Conservation (phyloP, 2,888 invertebrate genomes). For the Cheilosia pagana region DNA sequence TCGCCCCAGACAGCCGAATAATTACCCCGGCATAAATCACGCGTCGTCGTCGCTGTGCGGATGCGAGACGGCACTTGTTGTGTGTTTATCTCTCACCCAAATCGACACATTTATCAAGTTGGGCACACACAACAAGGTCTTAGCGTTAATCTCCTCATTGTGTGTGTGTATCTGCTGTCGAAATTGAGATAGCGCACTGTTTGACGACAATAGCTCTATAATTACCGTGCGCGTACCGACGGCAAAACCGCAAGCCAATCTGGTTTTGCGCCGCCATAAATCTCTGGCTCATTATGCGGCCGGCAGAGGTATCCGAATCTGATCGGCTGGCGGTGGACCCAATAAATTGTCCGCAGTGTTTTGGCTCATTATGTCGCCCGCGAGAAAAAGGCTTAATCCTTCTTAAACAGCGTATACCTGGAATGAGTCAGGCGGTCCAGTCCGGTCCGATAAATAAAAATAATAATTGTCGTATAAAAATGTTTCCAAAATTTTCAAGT, state of each 20-base stretch:
- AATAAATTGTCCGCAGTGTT: conserved; percentile 75
- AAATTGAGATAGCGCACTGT: conserved; percentile 71
- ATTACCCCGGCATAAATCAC: conserved; percentile 71
- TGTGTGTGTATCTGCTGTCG: conserved; percentile 70
- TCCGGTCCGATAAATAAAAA: conserved; percentile 75
- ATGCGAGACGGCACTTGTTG: conserved; percentile 71
- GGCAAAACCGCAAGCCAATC: conserved; percentile 57
- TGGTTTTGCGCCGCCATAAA: conserved; percentile 66
- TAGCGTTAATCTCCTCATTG: conserved; percentile 71
- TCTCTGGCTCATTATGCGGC: conserved; percentile 67
- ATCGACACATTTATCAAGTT: conserved; percentile 73
- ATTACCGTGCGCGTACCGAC: conserved; percentile 58
- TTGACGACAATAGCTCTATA: conserved; percentile 64
- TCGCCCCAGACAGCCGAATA: conserved; percentile 64
- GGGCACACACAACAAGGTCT: conserved; percentile 68
- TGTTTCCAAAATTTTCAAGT: conserved; percentile 69
- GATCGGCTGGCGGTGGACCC: conserved; percentile 54
- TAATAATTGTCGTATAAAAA: conserved; percentile 76
- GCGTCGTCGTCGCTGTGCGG: conserved; percentile 46
- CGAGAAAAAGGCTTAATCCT: conserved; percentile 74
- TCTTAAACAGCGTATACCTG: conserved; percentile 55
- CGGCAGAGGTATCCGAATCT: conserved; percentile 14
- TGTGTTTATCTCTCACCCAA: conserved; percentile 62
- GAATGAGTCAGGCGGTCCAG: conserved; percentile 60
- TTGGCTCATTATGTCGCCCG: conserved; percentile 74